Percentiles rank a stretch among this genome's conserved stretches.
Conservation (phyloP, 64 coral and sea anemone genomes). For the Catalaphyllia jardinei region DNA sequence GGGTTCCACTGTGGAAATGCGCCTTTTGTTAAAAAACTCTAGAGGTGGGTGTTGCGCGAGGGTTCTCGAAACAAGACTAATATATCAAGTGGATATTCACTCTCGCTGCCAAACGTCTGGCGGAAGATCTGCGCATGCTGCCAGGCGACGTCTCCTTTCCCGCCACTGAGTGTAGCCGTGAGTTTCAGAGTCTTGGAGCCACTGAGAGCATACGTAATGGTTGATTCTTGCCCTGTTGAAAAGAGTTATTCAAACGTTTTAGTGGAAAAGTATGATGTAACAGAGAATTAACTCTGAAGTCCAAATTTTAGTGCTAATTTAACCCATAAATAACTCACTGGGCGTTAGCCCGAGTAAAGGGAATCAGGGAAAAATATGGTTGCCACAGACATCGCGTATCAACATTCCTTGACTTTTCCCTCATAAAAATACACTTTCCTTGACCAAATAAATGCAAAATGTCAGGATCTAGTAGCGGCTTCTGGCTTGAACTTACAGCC, state of each 20-base stretch:
- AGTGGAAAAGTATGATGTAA: too few species aligned
- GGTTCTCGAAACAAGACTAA: constrained; percentile 27
- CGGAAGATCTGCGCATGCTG: constrained; percentile 89
- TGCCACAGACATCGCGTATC: too few species aligned
- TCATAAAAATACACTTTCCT: too few species aligned
- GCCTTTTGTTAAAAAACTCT: neutral
- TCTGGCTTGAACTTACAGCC: too few species aligned
- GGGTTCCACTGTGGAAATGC: neutral
- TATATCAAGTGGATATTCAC: constrained; percentile 66
- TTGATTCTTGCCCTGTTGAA: neutral
- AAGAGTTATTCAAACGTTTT: neutral
- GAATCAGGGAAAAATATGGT: neutral
- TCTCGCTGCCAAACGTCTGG: constrained; percentile 58
- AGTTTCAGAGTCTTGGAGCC: constrained; percentile 83
- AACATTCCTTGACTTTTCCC: too few species aligned
- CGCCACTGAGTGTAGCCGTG: constrained; percentile 73
- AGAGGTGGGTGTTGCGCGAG: neutral
- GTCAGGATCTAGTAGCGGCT: too few species aligned
- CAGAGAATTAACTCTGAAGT: too few species aligned
- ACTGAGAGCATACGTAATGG: constrained; percentile 33
- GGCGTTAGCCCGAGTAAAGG: too few species aligned
- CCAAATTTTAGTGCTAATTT: too few species aligned
- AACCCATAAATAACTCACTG: too few species aligned
- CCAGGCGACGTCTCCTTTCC: constrained; percentile 88
- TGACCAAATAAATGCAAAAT: too few species aligned